Conservation (phyloP, 1,140 invertebrate genomes). For the Archegozetes longisetosus region DNA sequence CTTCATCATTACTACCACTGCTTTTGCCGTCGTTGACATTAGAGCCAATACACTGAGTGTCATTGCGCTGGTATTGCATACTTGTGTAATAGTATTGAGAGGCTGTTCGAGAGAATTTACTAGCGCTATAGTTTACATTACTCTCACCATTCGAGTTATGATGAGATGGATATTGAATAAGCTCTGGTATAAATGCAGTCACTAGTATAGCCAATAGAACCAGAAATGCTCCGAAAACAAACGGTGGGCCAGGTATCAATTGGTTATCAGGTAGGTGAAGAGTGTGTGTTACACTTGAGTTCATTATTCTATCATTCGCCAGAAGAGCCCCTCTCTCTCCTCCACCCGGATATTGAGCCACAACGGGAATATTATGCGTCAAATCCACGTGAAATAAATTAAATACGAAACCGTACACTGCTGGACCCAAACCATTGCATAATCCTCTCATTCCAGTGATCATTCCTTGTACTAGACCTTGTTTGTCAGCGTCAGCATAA, state of each 20-base stretch:
- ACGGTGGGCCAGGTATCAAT: slow-evolving; percentile 95
- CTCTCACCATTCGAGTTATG: background rate
- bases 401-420: slow-evolving; percentile 94
- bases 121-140: background rate
- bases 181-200: slow-evolving; percentile 72
- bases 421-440: slow-evolving; percentile 80
- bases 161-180: slow-evolving; percentile 13
- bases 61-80: background rate
- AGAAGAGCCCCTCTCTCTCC: background rate
- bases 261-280: slow-evolving; percentile 27
- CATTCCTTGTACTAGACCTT: slow-evolving; percentile 96
- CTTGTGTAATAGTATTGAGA: background rate
- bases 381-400: slow-evolving; percentile 97
- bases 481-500: slow-evolving; percentile 87
- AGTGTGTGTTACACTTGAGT: background rate
- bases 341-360: background rate
- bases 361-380: slow-evolving; percentile 39
- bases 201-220: slow-evolving; percentile 87
- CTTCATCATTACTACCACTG: background rate
- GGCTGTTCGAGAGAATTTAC: background rate
- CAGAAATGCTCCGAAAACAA: slow-evolving; percentile 91
- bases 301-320: background rate
- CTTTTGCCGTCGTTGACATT: background rate
- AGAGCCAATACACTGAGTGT: background rate
- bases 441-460: slow-evolving; percentile 90